Percentiles rank a stretch among this genome's conserved stretches.
phyloP scores from a whole-genome alignment of 1,140 invertebrate species.

The Trypoxylus dichotomus region DNA sequence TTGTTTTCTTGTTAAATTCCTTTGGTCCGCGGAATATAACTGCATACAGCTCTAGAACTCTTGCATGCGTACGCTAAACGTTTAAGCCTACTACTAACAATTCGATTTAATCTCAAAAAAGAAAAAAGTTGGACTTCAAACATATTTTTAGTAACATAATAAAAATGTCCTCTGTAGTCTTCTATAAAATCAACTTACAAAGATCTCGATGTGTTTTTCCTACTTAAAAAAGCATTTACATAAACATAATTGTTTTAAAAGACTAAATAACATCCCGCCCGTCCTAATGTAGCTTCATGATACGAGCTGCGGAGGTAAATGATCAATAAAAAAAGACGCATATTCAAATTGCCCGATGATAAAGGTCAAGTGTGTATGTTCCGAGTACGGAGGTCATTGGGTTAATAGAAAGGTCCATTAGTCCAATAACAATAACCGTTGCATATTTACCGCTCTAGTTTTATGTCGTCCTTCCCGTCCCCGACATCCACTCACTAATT shows the following conservation, averaged over 20 bases:
- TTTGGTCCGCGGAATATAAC: no score
- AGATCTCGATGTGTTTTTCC: no score
- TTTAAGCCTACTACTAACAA: no score
- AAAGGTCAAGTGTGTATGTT: neutral
- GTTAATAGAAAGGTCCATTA: constrained; percentile 7
- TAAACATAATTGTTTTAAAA: neutral
- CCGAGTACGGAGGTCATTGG: neutral
- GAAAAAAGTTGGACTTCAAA: no score
- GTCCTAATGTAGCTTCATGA: neutral
- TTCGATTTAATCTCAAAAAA: no score
- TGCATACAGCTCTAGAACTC: no score
- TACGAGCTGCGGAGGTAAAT: neutral
- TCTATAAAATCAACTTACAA: no score
- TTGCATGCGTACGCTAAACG: no score
- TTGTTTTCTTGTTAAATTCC: no score
- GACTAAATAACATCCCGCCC: neutral
- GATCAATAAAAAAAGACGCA: neutral
- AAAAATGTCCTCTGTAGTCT: no score
- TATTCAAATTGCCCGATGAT: neutral
- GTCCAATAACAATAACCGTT: constrained; percentile 6
- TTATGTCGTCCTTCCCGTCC: neutral
- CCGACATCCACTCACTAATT: neutral
- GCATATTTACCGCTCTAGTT: neutral
- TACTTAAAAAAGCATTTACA: no score
- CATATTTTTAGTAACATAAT: no score